phyloP scores from a whole-genome alignment of 53 echinoderm and acorn worm genomes.

The Temnopleurus reevesii region DNA sequence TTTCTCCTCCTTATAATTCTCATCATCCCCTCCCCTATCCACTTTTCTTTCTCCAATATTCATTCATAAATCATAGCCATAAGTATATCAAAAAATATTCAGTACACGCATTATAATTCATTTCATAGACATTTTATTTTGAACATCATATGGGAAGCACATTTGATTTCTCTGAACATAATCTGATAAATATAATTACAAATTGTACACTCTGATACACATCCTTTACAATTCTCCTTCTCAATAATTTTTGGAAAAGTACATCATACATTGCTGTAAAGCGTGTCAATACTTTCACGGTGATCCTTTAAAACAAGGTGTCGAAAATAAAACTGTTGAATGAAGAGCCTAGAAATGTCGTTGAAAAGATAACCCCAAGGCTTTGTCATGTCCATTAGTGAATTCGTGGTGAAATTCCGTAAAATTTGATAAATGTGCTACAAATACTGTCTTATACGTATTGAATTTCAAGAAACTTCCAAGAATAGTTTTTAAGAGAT shows the following conservation, averaged over 20 bases:
- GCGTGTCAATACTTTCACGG: constrained; percentile 10
- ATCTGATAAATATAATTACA: constrained; percentile 45
- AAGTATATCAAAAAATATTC: background rate
- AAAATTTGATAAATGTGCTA: too few species aligned
- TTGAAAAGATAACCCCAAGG: too few species aligned
- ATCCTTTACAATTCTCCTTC: background rate
- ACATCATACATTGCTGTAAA: background rate
- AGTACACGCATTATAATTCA: background rate
- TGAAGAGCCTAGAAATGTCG: too few species aligned
- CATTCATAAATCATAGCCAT: background rate
- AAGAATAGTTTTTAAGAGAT: too few species aligned
- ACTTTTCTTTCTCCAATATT: background rate
- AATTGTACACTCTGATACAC: background rate
- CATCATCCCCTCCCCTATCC: background rate
- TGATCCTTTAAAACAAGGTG: constrained; percentile 31
- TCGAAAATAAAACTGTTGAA: background rate
- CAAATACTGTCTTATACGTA: too few species aligned
- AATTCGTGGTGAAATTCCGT: too few species aligned
- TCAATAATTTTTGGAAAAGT: background rate
- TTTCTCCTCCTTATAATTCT: background rate
- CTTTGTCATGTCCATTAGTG: too few species aligned
- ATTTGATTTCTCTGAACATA: background rate
- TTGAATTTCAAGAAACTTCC: too few species aligned
- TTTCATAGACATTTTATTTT: constrained; percentile 26
- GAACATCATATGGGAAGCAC: constrained; percentile 11